These are phyloP conservation scores for Aphrophora alni DNA, from an alignment of 2,888 invertebrate species.

Conservation along the genomic window DNA sequence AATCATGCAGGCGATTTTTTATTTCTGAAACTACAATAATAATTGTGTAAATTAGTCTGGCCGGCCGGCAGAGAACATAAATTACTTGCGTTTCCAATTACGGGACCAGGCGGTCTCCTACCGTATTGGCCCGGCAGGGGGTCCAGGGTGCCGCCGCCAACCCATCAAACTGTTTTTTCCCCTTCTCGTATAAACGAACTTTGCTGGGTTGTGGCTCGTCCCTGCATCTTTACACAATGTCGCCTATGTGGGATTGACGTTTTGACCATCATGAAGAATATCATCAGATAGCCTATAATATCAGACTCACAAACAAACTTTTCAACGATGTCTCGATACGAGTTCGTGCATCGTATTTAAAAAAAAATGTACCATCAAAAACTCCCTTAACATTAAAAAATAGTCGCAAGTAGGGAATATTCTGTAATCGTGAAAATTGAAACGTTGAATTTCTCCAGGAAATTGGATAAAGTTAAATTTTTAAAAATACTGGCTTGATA, in stretches of 20 bases:
- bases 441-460: too few relatives aligned
- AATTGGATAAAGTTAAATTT: too few relatives aligned
- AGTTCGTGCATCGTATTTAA: too few relatives aligned
- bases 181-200: neutral
- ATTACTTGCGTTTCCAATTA: neutral
- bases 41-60: conserved; percentile 6
- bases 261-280: too few relatives aligned
- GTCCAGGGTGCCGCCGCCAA: neutral
- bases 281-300: too few relatives aligned
- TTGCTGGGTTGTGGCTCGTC: neutral
- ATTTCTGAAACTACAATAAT: neutral
- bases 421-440: too few relatives aligned
- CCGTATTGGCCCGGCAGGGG: neutral
- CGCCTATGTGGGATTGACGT: neutral
- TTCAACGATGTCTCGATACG: too few relatives aligned
- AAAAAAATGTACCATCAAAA: too few relatives aligned
- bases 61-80: neutral
- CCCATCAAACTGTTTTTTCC: neutral
- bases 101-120: conserved; percentile 2
- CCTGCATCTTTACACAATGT: neutral
- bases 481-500: too few relatives aligned
- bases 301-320: too few relatives aligned
- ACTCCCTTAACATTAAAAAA: too few relatives aligned
- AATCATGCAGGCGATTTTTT: neutral
- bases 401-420: too few relatives aligned